Evolutionary conservation across 2,888 invertebrate genomes (phyloP), one percentile per base, ranked within the genome.

Genomic region (Hypena proboscidalis): DNA sequence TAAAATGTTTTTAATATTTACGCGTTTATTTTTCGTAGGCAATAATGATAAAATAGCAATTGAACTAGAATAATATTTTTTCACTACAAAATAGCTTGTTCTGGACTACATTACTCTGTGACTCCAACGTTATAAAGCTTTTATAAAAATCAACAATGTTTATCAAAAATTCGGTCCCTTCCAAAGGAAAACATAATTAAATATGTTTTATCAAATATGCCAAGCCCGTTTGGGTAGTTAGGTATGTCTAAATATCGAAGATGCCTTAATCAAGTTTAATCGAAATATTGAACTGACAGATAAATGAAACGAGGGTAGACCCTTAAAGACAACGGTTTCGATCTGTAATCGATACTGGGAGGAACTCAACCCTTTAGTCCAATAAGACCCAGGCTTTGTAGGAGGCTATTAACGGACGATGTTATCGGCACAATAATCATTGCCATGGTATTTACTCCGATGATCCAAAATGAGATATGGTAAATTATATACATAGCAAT

Each of bases 261-360:
- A 56, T 53, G 44, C 61, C 58, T 51, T 70, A 63, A 71, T 65
- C 64, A 67, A 72, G 58, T 67, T 65, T 51, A 72, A 60, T 62
- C 64, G 58, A 75, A 77, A 79, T 64, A 64, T 75, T 76, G 68
- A 58, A 67, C 57, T 70, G 73, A 70, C 73, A 77, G 74, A 61
- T 61, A 64, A 74, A 76, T 68, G 67, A 70, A 76, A 75, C 68
- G 71, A 74, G 77, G 78, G 76, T 70, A 62, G 57, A 49, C 66
- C 66, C 66, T 64, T 66, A 62, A 68, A 71, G 73, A 64, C 58
- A 64, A 64, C 64, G 58, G 62, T 47, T 66, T 56, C 66, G 70
- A 75, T 73, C 62, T 66, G 67, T 68, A 71, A 73, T 76, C 74
- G 67, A 78, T 78, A 71, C 58, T 44, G 57, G 57, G 61, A 55